These are phyloP conservation scores for Metellina segmentata DNA, from an alignment of 2,888 invertebrate species.

Conservation along the genomic window DNA sequence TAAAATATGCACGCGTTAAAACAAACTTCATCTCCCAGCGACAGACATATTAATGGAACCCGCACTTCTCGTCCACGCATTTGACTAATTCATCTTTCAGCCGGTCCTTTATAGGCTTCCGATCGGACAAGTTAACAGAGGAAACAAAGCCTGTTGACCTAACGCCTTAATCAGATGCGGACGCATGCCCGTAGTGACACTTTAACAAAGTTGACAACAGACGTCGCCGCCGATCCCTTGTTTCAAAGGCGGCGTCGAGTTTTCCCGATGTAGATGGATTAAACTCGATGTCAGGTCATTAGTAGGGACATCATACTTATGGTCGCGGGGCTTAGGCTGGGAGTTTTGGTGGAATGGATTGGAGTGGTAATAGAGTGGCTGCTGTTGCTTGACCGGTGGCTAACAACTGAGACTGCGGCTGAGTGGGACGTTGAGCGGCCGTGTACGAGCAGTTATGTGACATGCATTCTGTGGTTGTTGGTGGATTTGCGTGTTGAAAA, in stretches of 20 bases:
- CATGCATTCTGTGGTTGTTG: background rate
- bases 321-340: background rate
- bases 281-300: conserved; percentile 53
- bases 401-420: no score
- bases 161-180: conserved; percentile 39
- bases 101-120: background rate
- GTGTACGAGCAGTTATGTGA: background rate
- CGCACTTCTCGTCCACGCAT: no score
- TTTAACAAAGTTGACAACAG: conserved; percentile 8
- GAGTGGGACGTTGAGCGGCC: no score
- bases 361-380: background rate
- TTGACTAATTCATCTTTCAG: background rate
- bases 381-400: no score
- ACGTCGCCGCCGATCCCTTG: background rate
- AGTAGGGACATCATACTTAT: conserved; percentile 52
- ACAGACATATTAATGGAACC: no score
- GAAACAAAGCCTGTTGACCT: background rate
- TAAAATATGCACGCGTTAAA: no score
- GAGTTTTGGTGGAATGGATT: conserved; percentile 2
- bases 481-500: background rate
- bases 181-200: background rate
- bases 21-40: no score
- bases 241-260: conserved; percentile 19
- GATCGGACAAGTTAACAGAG: background rate
- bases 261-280: conserved; percentile 34